Base-by-base conservation (phyloP, 2,113 vertebrate genomes). In the Bubo scandiacus region DNA sequence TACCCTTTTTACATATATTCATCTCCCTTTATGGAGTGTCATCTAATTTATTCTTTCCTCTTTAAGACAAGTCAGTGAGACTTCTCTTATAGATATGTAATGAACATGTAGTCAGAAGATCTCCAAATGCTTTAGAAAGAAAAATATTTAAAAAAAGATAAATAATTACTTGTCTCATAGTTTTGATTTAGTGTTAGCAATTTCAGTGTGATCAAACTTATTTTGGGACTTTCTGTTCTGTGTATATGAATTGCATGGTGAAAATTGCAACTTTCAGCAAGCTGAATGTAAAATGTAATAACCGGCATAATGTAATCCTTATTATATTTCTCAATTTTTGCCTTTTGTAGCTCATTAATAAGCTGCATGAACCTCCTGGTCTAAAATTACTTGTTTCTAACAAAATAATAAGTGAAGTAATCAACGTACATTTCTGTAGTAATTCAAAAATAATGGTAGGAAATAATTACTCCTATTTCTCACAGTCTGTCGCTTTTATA, bases 381-480 rank as follows among this genome's bases (percentile, higher is more conserved):
- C 34, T 70, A 88, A 92, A 96, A 67, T 61, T 88, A 68, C 25
- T 94, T 74, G 57, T 95, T 86, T 94, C 54, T 86, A 70, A 63
- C 52, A 78, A 88, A 91, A 87, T 82, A 89, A 80, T 96, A 96
- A 92, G 86, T 94, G 66, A 81, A 92, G 52, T 55, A 90, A 43
- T 80, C 73, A 87, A 25, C 5, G 3, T 88, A 40, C 62, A 40
- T 90, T 94, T 90, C 71, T 71, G 25, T 61, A 73, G 12, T 88
- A 62, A 93, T 86, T 92, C 12, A 73, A 38, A 58, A 38, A 77
- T 52, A 91, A 47, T 84, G 59, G 38, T 72, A 80, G 55, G 34
- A 63, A 92, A 90, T 93, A 91, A 97, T 96, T 95, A 83, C 29
- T 97, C 7, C 75, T 80, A 52, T 88, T 98, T 96, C 93, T 97